phyloP scores from a whole-genome alignment of 2,888 invertebrate species.

The Chrysotoxum bicinctum region DNA sequence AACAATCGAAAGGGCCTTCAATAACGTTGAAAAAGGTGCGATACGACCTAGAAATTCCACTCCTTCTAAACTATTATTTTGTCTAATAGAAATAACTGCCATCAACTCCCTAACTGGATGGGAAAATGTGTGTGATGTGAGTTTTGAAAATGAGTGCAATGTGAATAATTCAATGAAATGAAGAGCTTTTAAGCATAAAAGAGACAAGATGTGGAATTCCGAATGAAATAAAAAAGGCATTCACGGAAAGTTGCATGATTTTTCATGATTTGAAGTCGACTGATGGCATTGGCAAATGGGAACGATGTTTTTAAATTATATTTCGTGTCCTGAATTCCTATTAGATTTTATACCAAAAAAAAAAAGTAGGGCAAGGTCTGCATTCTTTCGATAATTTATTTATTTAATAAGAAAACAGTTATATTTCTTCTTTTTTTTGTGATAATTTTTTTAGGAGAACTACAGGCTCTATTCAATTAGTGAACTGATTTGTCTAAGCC shows the following conservation, averaged over 20 bases:
- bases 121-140: constrained; percentile 8
- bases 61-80: too few relatives aligned
- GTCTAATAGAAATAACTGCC: neutral
- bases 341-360: neutral
- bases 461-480: too few relatives aligned
- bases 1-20: too few relatives aligned
- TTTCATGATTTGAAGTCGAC: neutral
- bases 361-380: neutral
- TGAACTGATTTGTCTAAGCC: too few relatives aligned
- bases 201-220: neutral
- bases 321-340: constrained; percentile 7
- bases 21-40: too few relatives aligned
- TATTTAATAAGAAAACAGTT: too few relatives aligned
- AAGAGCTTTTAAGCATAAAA: constrained; percentile 6
- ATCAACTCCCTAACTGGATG: neutral
- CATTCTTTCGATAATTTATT: too few relatives aligned
- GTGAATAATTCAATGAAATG: neutral
- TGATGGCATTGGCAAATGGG: neutral
- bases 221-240: neutral
- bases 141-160: constrained; percentile 6
- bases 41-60: too few relatives aligned
- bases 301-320: neutral
- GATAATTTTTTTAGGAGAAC: too few relatives aligned
- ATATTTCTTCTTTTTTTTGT: too few relatives aligned
- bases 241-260: constrained; percentile 7